Percentiles rank a stretch among this genome's conserved stretches.
phyloP scores from a whole-genome alignment of 2,888 invertebrate genomes.

The Nephrotoma flavescens region DNA sequence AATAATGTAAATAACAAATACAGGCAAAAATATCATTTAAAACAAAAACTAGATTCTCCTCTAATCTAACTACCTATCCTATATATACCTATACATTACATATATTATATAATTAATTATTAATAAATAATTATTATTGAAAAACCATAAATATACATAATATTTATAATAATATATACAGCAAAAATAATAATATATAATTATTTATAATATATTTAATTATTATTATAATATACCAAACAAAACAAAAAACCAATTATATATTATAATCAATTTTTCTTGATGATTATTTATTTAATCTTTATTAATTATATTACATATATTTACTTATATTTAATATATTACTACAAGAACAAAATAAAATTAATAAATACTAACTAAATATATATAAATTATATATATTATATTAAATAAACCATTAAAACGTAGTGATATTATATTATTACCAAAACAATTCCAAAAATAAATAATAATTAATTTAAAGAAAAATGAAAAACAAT shows the following conservation, averaged over 20 bases:
- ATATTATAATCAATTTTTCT: neutral
- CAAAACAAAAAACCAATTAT: neutral
- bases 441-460: neutral
- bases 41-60: neutral
- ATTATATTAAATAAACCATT: neutral
- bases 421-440: neutral
- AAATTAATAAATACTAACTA: neutral
- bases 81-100: no score
- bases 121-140: neutral
- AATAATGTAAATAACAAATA: neutral
- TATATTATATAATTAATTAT: neutral
- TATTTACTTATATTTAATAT: neutral
- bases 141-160: neutral
- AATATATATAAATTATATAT: neutral
- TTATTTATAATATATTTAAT: neutral
- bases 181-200: neutral
- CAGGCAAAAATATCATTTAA: neutral
- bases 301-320: neutral
- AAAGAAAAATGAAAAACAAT: neutral
- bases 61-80: neutral
- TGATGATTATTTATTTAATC: neutral
- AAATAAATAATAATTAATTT: neutral
- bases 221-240: neutral
- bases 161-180: neutral
- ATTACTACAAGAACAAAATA: neutral